These are phyloP conservation scores for Xestia c-nigrum DNA, from an alignment of 2,888 invertebrate genomes.

Conservation along the genomic window DNA sequence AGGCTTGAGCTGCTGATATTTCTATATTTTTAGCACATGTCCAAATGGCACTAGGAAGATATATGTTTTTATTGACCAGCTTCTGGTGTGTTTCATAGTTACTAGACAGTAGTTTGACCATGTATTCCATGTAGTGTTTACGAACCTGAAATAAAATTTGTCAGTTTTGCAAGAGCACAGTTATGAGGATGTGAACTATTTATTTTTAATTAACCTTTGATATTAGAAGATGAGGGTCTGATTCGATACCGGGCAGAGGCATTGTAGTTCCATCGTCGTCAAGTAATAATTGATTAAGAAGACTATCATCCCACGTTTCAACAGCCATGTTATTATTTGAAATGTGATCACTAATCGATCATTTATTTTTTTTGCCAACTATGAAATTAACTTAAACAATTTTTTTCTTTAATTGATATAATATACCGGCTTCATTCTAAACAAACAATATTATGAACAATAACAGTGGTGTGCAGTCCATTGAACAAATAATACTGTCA, in stretches of 20 bases:
- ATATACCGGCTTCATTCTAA: constrained; percentile 13
- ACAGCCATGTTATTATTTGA: constrained; percentile 45
- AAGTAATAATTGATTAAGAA: constrained; percentile 77
- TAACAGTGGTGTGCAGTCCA: background rate
- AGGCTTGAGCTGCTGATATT: constrained; percentile 83
- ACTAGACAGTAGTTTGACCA: constrained; percentile 81
- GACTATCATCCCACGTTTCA: constrained; percentile 68
- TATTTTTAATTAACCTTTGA: constrained; percentile 77
- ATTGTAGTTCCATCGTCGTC: constrained; percentile 81
- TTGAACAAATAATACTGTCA: background rate
- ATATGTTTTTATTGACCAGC: constrained; percentile 82
- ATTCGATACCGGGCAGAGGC: constrained; percentile 82
- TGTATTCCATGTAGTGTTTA: constrained; percentile 86
- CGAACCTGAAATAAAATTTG: constrained; percentile 79
- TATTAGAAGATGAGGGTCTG: constrained; percentile 85
- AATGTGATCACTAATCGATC: background rate
- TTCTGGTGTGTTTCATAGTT: constrained; percentile 86
- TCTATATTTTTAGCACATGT: constrained; percentile 87
- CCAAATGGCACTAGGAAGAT: constrained; percentile 87
- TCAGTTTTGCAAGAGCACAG: constrained; percentile 6
- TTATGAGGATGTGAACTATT: background rate
- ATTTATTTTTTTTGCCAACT: constrained; percentile 5
- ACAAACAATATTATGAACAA: constrained; percentile 13
- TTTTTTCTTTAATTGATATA: constrained; percentile 2
- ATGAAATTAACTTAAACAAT: background rate